Conservation (phyloP, 2,797 vertebrate species). For the Nothura maculosa region DNA sequence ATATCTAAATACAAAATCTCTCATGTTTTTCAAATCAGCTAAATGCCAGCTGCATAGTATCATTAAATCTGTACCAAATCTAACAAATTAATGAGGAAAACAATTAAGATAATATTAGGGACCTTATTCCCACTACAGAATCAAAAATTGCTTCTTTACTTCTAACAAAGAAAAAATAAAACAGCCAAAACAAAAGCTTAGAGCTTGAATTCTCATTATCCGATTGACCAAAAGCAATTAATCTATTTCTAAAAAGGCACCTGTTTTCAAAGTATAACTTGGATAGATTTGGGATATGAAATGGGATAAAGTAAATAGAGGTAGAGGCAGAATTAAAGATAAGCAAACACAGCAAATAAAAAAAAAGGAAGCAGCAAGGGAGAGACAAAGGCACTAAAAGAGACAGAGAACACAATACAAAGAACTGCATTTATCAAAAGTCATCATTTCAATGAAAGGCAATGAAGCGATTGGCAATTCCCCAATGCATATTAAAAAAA, state of each 20-base stretch:
- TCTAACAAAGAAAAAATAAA: not conserved
- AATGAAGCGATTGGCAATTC: not conserved
- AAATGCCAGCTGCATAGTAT: not conserved
- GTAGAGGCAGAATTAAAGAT: not conserved
- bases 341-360: not conserved
- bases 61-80: constrained; percentile 34
- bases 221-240: not conserved
- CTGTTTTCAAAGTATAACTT: not conserved
- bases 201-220: not conserved
- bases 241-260: constrained; percentile 5
- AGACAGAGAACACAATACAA: not conserved
- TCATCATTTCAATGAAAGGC: not conserved
- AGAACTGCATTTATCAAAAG: not conserved
- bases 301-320: not conserved
- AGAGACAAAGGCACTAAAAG: not conserved
- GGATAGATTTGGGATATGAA: not conserved
- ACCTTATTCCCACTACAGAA: constrained; percentile 8
- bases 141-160: not conserved
- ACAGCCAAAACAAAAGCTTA: not conserved
- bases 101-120: constrained; percentile 22
- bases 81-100: constrained; percentile 25
- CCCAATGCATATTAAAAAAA: not conserved
- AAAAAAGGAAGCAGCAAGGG: not conserved
- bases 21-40: not conserved
- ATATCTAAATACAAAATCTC: not conserved